Base-by-base conservation (phyloP, 37 sponge, comb jelly and placozoan species). In the Amphimedon queenslandica region DNA sequence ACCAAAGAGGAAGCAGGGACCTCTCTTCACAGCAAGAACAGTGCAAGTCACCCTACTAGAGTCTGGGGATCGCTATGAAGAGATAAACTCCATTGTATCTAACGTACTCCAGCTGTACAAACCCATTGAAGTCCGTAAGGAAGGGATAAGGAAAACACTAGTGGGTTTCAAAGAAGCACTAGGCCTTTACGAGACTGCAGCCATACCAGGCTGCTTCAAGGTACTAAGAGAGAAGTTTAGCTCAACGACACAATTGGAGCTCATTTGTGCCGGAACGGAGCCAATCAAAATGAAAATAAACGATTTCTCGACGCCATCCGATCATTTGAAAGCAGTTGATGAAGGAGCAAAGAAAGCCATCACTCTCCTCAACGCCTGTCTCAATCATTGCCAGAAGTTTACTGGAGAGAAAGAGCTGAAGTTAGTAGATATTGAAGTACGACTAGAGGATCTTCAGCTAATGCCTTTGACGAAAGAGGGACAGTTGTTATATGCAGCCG, bases 351-450 rank as follows among this genome's bases (percentile, higher is more conserved):
- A 10, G 53, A 39, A 41, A 6, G 43, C 71, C 21, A 51, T 70
- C 4, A 20, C 42, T n/a, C 4, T 40, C 6, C 41, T 70, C 71
- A 70, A 70, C 25, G 53, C 31, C 23, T 13, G 23, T 28, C 51
- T 70, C 32, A 43, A 70, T 29, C 51, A 28, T 51, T 70, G 71
- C 53, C 71, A 70, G n/a, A 39, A 70, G 13, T 42, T 40, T 42
- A 40, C 23, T 4, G 51, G 51, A 3, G 71, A 38, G 41, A 37
- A 37, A 37, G 51, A 41, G 51, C 51, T 70, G 4, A 41, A 70
- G 27, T 25, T 60, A 11, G 61, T 25, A n/a, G 61, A 60, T 60
- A 60, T 60, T 60, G 24, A n/a, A 25, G 8, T 25, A n/a, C 8
- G 21, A 60, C 21, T 60, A n/a, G 61, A 60, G 8, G 61, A 60